phyloP scores from a whole-genome alignment of 2,888 invertebrate genomes.

The Drosophila birchii region DNA sequence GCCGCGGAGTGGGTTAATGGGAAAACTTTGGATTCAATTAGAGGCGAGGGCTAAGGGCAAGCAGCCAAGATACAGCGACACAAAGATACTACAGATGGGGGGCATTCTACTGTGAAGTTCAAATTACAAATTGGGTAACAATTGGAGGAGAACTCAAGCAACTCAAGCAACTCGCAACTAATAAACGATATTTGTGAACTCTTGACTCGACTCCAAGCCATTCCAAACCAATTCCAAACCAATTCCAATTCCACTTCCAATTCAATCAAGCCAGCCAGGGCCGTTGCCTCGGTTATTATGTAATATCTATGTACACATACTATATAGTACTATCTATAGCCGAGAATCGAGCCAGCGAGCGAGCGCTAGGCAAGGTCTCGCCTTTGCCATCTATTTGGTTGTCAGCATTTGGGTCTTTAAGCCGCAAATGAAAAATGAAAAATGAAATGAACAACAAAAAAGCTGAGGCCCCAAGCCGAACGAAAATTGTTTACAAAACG shows the following conservation, averaged over 20 bases:
- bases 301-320: slow-evolving; percentile 58
- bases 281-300: slow-evolving; percentile 59
- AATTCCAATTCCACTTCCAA: slow-evolving; percentile 65
- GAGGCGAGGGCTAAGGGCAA: slow-evolving; percentile 45
- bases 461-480: slow-evolving; percentile 11
- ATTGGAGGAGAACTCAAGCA: slow-evolving; percentile 20
- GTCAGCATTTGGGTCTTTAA: slow-evolving; percentile 66
- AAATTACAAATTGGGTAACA: slow-evolving; percentile 51
- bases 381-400: slow-evolving; percentile 69
- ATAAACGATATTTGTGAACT: slow-evolving; percentile 47
- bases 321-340: slow-evolving; percentile 6
- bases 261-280: slow-evolving; percentile 70
- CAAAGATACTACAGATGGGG: slow-evolving; percentile 20
- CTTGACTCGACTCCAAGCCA: slow-evolving; percentile 33
- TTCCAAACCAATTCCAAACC: slow-evolving; percentile 46
- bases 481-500: slow-evolving; percentile 62
- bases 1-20: slow-evolving; percentile 31
- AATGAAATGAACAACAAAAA: slow-evolving; percentile 26
- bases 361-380: slow-evolving; percentile 58
- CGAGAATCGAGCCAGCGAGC: slow-evolving; percentile 59
- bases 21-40: slow-evolving; percentile 53
- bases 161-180: slow-evolving; percentile 24
- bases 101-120: slow-evolving; percentile 46
- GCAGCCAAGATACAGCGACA: slow-evolving; percentile 14
- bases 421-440: slow-evolving; percentile 34